These are phyloP conservation scores for Anisognathus igniventris DNA, from an alignment of 2,797 vertebrate genomes.

Conservation along the genomic window DNA sequence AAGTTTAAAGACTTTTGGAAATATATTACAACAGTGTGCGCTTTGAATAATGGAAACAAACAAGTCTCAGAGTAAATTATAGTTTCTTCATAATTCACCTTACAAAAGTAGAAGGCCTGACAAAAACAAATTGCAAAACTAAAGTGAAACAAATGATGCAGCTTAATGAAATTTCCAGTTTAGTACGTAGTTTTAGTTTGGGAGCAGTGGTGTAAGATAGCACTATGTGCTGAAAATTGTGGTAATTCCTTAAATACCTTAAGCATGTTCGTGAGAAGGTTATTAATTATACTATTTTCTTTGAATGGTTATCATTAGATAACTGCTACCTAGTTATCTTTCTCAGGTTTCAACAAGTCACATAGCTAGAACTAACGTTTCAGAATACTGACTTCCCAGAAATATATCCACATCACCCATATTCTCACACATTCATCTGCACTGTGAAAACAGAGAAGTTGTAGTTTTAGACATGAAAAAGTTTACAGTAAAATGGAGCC, in stretches of 20 bases:
- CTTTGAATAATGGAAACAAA: neutral
- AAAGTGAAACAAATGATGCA: neutral
- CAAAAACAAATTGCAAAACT: neutral
- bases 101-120: neutral
- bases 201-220: neutral
- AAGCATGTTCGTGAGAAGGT: neutral
- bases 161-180: neutral
- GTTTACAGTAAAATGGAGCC: neutral
- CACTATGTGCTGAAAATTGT: neutral
- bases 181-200: neutral
- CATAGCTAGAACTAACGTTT: neutral
- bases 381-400: neutral
- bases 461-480: neutral
- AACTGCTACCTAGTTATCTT: neutral
- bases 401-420: neutral
- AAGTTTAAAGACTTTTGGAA: neutral
- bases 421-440: neutral
- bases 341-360: neutral
- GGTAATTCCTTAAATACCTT: neutral
- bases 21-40: neutral
- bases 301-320: neutral
- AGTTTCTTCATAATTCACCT: neutral
- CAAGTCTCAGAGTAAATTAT: neutral
- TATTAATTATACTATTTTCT: neutral
- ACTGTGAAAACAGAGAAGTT: neutral